A percentile compares a stretch with the other conserved stretches of the same genome.
These are phyloP conservation scores for Marronus borbonicus DNA, from an alignment of 2,888 invertebrate genomes.

Conservation along the genomic window DNA sequence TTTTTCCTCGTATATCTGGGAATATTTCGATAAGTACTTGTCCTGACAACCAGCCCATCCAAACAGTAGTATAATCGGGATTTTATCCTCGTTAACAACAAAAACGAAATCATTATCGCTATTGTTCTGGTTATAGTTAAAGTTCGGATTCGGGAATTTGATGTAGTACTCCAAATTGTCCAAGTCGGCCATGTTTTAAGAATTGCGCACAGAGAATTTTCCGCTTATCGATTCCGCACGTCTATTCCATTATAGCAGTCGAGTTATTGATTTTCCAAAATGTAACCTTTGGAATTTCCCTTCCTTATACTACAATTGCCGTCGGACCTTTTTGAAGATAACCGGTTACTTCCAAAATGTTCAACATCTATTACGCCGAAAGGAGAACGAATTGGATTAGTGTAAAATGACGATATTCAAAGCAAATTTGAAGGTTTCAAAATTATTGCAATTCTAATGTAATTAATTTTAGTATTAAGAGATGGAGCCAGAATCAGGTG, in stretches of 20 bases:
- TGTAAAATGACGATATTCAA: too few relatives aligned
- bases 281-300: too few relatives aligned
- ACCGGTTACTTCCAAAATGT: too few relatives aligned
- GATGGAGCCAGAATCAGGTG: too few relatives aligned
- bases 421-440: too few relatives aligned
- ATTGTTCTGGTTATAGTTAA: constrained; percentile 65
- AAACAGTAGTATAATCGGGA: constrained; percentile 80
- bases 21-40: constrained; percentile 84
- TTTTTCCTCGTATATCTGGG: constrained; percentile 82
- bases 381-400: too few relatives aligned
- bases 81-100: constrained; percentile 75
- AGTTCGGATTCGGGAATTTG: constrained; percentile 75
- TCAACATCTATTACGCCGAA: too few relatives aligned
- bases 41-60: constrained; percentile 89
- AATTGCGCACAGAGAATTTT: constrained; percentile 48
- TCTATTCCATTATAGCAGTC: background rate
- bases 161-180: constrained; percentile 77
- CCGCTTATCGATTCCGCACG: constrained; percentile 26
- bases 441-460: too few relatives aligned
- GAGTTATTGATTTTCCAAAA: constrained; percentile 34
- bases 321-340: too few relatives aligned
- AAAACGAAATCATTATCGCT: constrained; percentile 73
- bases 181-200: constrained; percentile 62
- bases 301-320: too few relatives aligned
- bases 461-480: too few relatives aligned